These are phyloP conservation scores for Cosmia trapezina DNA, from an alignment of 2,888 invertebrate species.

Conservation along the genomic window DNA sequence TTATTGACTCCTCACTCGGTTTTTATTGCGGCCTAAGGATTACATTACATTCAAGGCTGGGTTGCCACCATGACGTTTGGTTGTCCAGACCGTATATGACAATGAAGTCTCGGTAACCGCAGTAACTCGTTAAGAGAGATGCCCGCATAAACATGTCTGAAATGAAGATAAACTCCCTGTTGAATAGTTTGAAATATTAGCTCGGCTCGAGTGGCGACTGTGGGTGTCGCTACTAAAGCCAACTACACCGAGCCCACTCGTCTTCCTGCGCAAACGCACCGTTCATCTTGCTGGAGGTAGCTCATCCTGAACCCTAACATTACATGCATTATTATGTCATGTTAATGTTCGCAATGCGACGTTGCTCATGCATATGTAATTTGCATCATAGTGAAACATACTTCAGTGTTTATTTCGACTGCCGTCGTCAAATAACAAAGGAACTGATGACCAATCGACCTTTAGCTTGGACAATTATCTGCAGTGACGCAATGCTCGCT, in stretches of 20 bases:
- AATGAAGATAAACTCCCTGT: constrained; percentile 80
- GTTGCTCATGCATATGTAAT: constrained; percentile 40
- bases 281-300: constrained; percentile 61
- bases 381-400: constrained; percentile 41
- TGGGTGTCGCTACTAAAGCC: constrained; percentile 71
- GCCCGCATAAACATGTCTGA: constrained; percentile 79
- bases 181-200: constrained; percentile 82
- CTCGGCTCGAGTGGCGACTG: constrained; percentile 70
- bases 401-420: constrained; percentile 62
- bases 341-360: constrained; percentile 46
- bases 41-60: constrained; percentile 77
- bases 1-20: constrained; percentile 79
- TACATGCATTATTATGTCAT: constrained; percentile 66
- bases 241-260: constrained; percentile 55
- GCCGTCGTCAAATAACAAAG: constrained; percentile 62
- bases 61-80: constrained; percentile 63
- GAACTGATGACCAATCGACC: constrained; percentile 67
- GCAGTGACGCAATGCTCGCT: constrained; percentile 59
- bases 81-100: constrained; percentile 74
- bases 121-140: constrained; percentile 75
- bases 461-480: constrained; percentile 67
- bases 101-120: constrained; percentile 75
- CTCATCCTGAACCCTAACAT: constrained; percentile 66
- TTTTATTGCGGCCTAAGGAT: constrained; percentile 74
- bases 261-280: constrained; percentile 26